phyloP scores from a whole-genome alignment of 64 coral and sea anemone genomes.

The Montipora capricornis region DNA sequence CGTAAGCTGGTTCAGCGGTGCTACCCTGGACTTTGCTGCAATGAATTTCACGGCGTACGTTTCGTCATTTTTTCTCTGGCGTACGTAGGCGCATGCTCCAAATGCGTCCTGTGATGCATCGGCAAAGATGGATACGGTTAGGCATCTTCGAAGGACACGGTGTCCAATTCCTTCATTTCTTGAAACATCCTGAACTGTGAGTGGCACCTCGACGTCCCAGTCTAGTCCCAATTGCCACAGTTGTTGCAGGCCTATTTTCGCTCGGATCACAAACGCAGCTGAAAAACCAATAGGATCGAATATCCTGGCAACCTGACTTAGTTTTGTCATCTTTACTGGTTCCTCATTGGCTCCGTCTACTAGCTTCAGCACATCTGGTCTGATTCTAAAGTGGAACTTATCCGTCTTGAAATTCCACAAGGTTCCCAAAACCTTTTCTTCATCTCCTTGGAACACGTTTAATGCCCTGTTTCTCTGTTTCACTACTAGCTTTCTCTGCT shows the following conservation, averaged over 20 bases:
- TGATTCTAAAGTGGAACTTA: neutral
- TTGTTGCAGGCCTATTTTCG: constrained; percentile 49
- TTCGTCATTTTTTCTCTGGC: constrained; percentile 11
- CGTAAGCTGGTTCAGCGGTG: no score
- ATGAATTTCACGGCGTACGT: neutral
- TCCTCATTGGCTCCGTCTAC: neutral
- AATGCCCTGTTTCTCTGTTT: neutral
- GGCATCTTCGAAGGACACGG: constrained; percentile 43
- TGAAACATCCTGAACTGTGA: constrained; percentile 1
- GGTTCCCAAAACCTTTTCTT: neutral
- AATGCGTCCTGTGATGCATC: constrained; percentile 64
- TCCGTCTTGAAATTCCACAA: neutral
- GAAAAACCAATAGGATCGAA: constrained; percentile 51
- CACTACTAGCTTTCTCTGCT: neutral
- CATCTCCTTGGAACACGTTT: neutral
- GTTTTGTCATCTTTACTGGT: neutral
- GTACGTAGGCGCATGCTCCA: constrained; percentile 47
- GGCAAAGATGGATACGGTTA: constrained; percentile 34
- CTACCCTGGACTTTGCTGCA: no score
- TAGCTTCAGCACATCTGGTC: neutral
- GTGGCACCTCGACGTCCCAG: constrained; percentile 28
- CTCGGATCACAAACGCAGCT: constrained; percentile 25
- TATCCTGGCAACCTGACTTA: constrained; percentile 59
- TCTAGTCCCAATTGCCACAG: constrained; percentile 54
- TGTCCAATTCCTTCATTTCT: constrained; percentile 57